Percentiles rank a stretch among this genome's conserved stretches.
Evolutionary conservation across 23 tunicate species (phyloP).

Genomic region (Oikopleura vanhoeffeni): DNA sequence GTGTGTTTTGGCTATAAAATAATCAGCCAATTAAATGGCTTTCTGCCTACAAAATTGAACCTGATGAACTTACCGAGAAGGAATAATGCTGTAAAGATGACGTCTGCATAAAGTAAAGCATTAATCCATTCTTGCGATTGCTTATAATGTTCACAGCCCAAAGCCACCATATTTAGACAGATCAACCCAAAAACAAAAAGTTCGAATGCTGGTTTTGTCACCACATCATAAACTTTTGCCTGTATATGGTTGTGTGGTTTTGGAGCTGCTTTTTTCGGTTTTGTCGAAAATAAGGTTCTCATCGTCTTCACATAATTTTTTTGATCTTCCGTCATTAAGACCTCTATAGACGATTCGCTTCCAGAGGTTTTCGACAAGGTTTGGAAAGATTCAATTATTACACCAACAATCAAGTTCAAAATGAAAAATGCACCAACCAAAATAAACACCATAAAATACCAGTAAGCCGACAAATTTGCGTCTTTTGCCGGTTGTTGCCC

Average conservation of each 20-base stretch:
- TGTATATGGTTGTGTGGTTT: constrained; percentile 58
- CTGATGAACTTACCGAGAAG: constrained; percentile 6
- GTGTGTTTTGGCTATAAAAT: too few species aligned
- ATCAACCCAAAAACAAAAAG: constrained; percentile 42
- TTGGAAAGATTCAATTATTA: constrained; percentile 82
- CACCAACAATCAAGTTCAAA: constrained; percentile 78
- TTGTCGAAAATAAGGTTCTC: constrained; percentile 65
- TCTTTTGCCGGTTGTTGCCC: constrained; percentile 45
- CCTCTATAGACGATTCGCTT: neutral
- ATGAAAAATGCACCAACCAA: constrained; percentile 77
- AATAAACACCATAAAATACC: constrained; percentile 47
- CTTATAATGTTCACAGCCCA: constrained; percentile 64
- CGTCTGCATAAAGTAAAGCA: constrained; percentile 32
- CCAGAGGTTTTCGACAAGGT: constrained; percentile 39
- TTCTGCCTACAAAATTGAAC: too few species aligned
- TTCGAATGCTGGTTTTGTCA: constrained; percentile 53
- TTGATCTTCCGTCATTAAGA: constrained; percentile 55
- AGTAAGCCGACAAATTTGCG: constrained; percentile 21
- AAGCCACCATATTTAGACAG: constrained; percentile 50
- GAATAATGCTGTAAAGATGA: constrained; percentile 44
- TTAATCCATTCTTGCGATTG: constrained; percentile 31
- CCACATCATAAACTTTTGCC: constrained; percentile 32
- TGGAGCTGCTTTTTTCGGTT: constrained; percentile 82
- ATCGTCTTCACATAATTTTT: constrained; percentile 48
- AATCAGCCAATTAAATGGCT: too few species aligned